phyloP scores from a whole-genome alignment of 2,113 vertebrate genomes.

The Dermatemys mawii region DNA sequence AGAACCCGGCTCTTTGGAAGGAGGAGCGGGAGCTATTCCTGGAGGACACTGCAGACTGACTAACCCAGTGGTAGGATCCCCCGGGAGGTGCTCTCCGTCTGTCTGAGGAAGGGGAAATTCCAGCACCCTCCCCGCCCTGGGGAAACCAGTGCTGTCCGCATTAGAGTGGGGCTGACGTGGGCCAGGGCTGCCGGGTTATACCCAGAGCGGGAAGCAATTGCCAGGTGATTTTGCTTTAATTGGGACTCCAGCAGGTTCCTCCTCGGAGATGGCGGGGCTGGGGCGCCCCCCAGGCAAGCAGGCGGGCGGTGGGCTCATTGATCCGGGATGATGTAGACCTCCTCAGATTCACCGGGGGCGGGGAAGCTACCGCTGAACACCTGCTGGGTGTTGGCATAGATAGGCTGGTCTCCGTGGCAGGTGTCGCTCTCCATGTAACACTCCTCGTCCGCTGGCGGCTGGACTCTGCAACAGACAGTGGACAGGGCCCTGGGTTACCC shows the following conservation, averaged over 20 bases:
- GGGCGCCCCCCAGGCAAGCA: accelerated
- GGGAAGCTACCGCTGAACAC: accelerated
- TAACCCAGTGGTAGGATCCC: background rate
- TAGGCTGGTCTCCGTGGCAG: background rate
- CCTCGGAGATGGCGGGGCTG: background rate
- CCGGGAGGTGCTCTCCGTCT: background rate
- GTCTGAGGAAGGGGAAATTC: background rate
- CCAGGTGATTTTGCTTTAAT: background rate
- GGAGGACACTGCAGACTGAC: background rate
- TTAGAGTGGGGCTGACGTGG: background rate
- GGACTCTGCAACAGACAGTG: background rate
- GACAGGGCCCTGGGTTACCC: background rate
- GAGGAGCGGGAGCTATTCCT: background rate
- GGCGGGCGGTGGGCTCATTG: background rate
- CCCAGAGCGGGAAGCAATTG: background rate
- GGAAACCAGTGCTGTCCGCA: background rate
- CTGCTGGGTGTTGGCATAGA: slow-evolving; percentile 67
- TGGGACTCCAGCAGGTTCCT: background rate
- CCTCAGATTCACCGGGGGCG: background rate
- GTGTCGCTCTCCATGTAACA: slow-evolving; percentile 51
- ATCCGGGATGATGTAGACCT: background rate
- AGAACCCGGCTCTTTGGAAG: background rate
- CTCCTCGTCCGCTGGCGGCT: accelerated
- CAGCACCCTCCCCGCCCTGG: no score
- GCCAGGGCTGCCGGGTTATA: background rate